Conservation (phyloP, 2,888 invertebrate species). For the Cheilosia soror region DNA sequence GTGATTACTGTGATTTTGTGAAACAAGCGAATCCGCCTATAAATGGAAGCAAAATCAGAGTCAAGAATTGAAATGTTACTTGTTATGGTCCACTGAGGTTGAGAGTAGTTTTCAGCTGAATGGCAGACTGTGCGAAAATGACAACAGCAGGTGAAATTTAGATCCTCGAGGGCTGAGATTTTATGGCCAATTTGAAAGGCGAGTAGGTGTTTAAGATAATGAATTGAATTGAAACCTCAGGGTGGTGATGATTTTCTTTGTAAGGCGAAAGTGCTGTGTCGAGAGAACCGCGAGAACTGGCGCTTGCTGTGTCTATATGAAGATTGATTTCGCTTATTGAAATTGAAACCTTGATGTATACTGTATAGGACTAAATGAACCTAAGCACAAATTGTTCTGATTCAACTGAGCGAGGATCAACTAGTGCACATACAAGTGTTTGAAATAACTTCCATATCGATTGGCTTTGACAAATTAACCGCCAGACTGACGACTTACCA, state of each 20-base stretch:
- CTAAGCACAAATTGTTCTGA: neutral
- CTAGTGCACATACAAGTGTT: neutral
- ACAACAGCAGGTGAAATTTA: conserved; percentile 41
- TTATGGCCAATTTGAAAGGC: conserved; percentile 23
- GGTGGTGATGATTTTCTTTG: conserved; percentile 10
- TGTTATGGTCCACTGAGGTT: conserved; percentile 41
- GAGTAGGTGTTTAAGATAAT: conserved; percentile 52
- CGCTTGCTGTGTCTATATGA: neutral
- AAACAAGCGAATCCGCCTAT: conserved; percentile 30
- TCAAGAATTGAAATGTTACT: conserved; percentile 47
- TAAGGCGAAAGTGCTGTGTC: conserved; percentile 24
- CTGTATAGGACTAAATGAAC: neutral
- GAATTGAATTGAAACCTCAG: conserved; percentile 9
- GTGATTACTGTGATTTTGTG: conserved; percentile 55
- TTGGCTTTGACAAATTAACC: conserved; percentile 27
- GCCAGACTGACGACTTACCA: neutral
- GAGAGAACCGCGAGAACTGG: no score
- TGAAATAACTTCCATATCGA: conserved; percentile 28
- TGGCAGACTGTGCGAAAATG: conserved; percentile 16
- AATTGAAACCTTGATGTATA: no score
- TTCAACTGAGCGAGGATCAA: neutral
- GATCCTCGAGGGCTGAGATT: conserved; percentile 3
- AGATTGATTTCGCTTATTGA: no score
- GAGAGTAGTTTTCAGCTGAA: conserved; percentile 11
- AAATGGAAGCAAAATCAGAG: conserved; percentile 7